Evolutionary conservation across 2,888 invertebrate species (phyloP).

Genomic region (Ctena decussata): DNA sequence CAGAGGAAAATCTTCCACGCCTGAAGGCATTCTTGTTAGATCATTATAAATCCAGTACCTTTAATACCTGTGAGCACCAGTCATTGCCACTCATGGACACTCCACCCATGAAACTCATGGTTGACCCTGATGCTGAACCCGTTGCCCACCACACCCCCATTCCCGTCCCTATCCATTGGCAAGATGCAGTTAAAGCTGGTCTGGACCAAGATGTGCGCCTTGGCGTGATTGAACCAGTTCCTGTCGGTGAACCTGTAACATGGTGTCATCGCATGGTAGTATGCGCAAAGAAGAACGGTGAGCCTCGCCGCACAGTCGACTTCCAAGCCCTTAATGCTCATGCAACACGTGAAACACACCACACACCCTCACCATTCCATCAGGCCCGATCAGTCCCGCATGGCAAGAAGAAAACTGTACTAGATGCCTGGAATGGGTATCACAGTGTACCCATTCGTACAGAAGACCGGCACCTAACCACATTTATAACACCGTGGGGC

Average conservation of each 20-base stretch:
- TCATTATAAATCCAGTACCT: slow-evolving; percentile 56
- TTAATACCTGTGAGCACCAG: slow-evolving; percentile 63
- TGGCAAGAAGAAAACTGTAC: slow-evolving; percentile 45
- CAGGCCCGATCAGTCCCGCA: slow-evolving; percentile 62
- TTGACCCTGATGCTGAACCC: slow-evolving; percentile 41
- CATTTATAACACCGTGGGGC: slow-evolving; percentile 66
- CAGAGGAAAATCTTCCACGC: slow-evolving; percentile 37
- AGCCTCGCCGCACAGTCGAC: slow-evolving; percentile 63
- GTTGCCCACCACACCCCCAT: slow-evolving; percentile 51
- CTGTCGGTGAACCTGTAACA: slow-evolving; percentile 53
- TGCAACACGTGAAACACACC: slow-evolving; percentile 63
- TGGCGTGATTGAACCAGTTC: slow-evolving; percentile 53
- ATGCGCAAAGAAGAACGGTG: slow-evolving; percentile 31
- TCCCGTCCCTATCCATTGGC: slow-evolving; percentile 55
- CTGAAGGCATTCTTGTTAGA: slow-evolving; percentile 49
- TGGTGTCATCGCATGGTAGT: slow-evolving; percentile 51
- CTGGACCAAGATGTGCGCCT: slow-evolving; percentile 45
- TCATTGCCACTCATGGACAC: slow-evolving; percentile 51
- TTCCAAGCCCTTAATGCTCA: slow-evolving; percentile 66
- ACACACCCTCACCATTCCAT: slow-evolving; percentile 69
- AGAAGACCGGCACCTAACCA: slow-evolving; percentile 54
- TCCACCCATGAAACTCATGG: slow-evolving; percentile 41
- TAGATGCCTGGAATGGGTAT: slow-evolving; percentile 25
- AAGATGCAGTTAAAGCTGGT: slow-evolving; percentile 33
- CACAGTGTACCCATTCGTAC: slow-evolving; percentile 48